phyloP scores from a whole-genome alignment of 2,888 invertebrate genomes.

The Caenorhabditis zanzibari region DNA sequence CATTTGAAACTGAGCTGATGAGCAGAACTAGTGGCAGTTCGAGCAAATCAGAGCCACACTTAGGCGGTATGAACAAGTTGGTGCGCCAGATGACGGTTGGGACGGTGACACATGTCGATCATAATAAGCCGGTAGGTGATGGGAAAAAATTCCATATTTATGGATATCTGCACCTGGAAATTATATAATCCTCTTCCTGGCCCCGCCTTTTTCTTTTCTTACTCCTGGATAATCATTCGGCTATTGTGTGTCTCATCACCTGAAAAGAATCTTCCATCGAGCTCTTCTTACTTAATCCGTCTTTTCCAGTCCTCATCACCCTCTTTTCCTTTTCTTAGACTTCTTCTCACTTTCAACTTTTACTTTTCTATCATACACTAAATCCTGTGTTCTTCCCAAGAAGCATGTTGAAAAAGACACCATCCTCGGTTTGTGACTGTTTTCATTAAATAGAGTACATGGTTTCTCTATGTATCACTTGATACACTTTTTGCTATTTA shows the following conservation, averaged over 20 bases:
- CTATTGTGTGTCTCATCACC: constrained; percentile 36
- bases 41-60: neutral
- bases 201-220: constrained; percentile 5
- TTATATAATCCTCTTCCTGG: constrained; percentile 14
- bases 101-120: neutral
- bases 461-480: neutral
- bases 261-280: constrained; percentile 35
- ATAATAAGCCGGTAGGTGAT: constrained; percentile 32
- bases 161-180: constrained; percentile 3
- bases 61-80: neutral
- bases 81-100: neutral
- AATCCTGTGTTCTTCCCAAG: neutral
- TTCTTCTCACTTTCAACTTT: constrained; percentile 19
- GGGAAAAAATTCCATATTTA: neutral
- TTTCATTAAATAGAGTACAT: neutral
- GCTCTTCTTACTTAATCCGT: constrained; percentile 37
- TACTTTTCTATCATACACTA: constrained; percentile 2
- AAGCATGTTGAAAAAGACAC: constrained; percentile 49
- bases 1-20: neutral
- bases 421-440: constrained; percentile 38
- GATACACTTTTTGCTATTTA: neutral
- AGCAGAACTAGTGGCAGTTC: constrained; percentile 5
- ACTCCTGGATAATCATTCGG: constrained; percentile 36
- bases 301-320: constrained; percentile 20
- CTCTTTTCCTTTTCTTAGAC: constrained; percentile 4